phyloP scores from a whole-genome alignment of 2,888 invertebrate species.

The Dexiosoma caninum region DNA sequence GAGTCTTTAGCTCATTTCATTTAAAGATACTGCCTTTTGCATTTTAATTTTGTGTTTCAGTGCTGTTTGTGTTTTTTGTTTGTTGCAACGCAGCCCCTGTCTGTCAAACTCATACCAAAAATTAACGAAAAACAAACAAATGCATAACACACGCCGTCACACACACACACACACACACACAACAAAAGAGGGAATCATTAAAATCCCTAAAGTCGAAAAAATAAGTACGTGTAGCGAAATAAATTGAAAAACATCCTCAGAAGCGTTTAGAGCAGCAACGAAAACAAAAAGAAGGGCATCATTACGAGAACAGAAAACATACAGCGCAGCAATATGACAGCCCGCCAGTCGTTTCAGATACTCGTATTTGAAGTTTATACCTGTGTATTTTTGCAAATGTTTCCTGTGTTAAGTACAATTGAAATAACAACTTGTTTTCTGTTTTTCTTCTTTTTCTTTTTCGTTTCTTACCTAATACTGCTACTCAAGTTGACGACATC shows the following conservation, averaged over 20 bases:
- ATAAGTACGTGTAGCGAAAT: slow-evolving; percentile 41
- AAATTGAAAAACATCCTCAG: slow-evolving; percentile 16
- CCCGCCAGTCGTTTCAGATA: slow-evolving; percentile 7
- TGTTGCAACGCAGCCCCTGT: slow-evolving; percentile 19
- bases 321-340: no score
- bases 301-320: no score
- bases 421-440: slow-evolving; percentile 7
- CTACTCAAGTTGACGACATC: slow-evolving; percentile 54
- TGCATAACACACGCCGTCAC: no score
- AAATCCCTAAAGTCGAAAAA: slow-evolving; percentile 46
- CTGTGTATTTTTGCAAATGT: slow-evolving; percentile 47
- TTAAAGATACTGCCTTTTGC: slow-evolving; percentile 51
- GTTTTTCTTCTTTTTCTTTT: not conserved
- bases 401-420: slow-evolving; percentile 53
- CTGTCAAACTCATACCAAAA: slow-evolving; percentile 53
- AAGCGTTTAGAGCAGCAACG: not conserved
- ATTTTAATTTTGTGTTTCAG: slow-evolving; percentile 3
- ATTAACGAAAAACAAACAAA: slow-evolving; percentile 26
- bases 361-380: not conserved
- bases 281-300: not conserved
- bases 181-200: slow-evolving; percentile 27
- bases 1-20: slow-evolving; percentile 57
- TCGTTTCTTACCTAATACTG: slow-evolving; percentile 31
- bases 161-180: not conserved
- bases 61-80: no score